These are phyloP conservation scores for Danionella dracula DNA, from an alignment of 2,797 vertebrate species.

Conservation along the genomic window DNA sequence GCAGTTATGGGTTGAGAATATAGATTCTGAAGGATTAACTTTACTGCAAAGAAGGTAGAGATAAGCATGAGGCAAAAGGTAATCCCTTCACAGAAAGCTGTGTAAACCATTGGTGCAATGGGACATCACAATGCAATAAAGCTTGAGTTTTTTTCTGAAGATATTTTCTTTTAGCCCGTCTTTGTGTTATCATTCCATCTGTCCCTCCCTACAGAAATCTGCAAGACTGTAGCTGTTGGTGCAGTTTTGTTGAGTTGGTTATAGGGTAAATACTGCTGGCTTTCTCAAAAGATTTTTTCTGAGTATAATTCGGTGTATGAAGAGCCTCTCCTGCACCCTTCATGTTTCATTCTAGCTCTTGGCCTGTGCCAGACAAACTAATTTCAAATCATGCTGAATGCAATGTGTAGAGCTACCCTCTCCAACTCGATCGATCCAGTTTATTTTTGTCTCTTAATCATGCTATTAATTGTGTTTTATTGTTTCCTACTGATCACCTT, in stretches of 20 bases:
- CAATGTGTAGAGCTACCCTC: conserved; percentile 16
- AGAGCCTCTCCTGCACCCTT: neutral
- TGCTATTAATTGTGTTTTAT: no score
- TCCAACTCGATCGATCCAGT: conserved; percentile 6
- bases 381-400: neutral
- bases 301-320: conserved; percentile 10
- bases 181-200: conserved; percentile 21
- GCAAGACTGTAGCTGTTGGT: conserved; percentile 1
- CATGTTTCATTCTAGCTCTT: neutral
- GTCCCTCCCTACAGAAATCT: conserved; percentile 34
- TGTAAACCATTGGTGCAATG: conserved; percentile 34
- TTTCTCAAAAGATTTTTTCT: conserved; percentile 2
- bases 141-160: conserved; percentile 29
- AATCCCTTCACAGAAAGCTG: conserved; percentile 26
- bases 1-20: conserved; percentile 21
- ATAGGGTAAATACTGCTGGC: conserved; percentile 6
- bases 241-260: conserved; percentile 23
- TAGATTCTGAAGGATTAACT: conserved; percentile 26
- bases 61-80: conserved; percentile 33
- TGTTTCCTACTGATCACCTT: no score
- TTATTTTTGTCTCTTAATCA: conserved; percentile 8
- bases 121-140: conserved; percentile 37
- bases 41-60: conserved; percentile 13
- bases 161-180: conserved; percentile 20
- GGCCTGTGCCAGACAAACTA: conserved; percentile 10